Evolutionary conservation across 2,797 vertebrate genomes (phyloP), one percentile per base, ranked within the genome.

Genomic region (Alcedo atthis): DNA sequence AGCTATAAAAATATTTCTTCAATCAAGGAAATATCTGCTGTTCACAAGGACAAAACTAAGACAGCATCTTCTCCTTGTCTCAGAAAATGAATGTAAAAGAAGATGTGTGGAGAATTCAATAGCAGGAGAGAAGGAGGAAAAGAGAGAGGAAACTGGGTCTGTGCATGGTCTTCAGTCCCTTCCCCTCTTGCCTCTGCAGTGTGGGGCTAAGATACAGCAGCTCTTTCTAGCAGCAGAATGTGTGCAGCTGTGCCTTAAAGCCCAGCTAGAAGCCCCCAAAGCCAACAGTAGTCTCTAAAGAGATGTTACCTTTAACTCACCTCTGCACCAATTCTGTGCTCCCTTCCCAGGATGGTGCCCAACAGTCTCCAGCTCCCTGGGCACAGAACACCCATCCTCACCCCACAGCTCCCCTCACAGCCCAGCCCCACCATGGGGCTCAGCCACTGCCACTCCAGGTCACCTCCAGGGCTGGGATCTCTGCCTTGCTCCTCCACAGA

Each of bases 11-110:
- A 94, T 93, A 92, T 89, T 95, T 89, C 85, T 95, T 96, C 86
- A 75, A 63, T 95, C 92, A 95, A 75, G 75, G 69, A 45, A 91
- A 94, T n/a, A 57, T 63, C 70, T 68, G 61, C 1, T 33, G 10
- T 87, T 95, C 79, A 66, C 90, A 96, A 97, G 94, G 92, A 91
- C 87, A 94, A 86, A 96, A 86, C 66, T 58, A 94, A 92, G 32
- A 74, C 68, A 94, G 76, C 3, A 15, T 76, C 83, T 89, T 93
- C 67, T 87, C 15, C 79, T 82, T 90, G 32, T 89, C 77, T 94
- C 45, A 75, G 67, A 82, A 92, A 96, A 97, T 94, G 94, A 96
- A 96, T 94, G 91, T 81, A 24, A 88, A 94, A 89, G 53, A 67
- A 78, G 85, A 90, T 45, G 26, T 3, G 58, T 67, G 46, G 30